These are phyloP conservation scores for Callimorpha dominula DNA, from an alignment of 2,888 invertebrate species.

Conservation along the genomic window DNA sequence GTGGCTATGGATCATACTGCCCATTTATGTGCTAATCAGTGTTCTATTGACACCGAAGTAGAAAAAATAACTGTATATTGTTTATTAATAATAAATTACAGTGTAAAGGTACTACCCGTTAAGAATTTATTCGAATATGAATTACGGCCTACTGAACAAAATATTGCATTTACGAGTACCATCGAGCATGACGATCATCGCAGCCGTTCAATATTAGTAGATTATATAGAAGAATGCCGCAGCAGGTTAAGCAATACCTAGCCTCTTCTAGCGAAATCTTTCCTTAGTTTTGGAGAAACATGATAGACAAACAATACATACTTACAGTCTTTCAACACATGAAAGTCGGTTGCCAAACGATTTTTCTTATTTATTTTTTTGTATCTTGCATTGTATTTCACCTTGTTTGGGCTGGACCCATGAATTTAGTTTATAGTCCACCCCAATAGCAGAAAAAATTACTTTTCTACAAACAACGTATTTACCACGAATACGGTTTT, in stretches of 20 bases:
- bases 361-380: background rate
- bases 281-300: background rate
- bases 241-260: no score
- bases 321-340: background rate
- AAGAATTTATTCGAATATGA: constrained; percentile 1
- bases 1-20: background rate
- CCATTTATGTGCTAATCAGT: constrained; percentile 21
- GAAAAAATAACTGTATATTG: constrained; percentile 17
- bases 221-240: no score
- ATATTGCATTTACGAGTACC: no score
- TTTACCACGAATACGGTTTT: background rate
- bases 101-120: background rate
- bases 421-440: background rate
- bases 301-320: background rate
- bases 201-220: no score
- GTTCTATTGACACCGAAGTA: constrained; percentile 10
- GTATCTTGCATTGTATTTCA: background rate
- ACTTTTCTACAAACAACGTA: background rate
- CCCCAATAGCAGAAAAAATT: background rate
- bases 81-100: background rate
- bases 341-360: no score
- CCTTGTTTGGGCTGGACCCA: background rate
- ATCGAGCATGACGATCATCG: background rate
- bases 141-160: background rate
- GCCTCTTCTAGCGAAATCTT: background rate